A percentile compares a stretch with the other conserved stretches of the same genome.
phyloP scores from a whole-genome alignment of 30 jellyfish, hydroid and myxozoan genomes.

The Turritopsis rubra region DNA sequence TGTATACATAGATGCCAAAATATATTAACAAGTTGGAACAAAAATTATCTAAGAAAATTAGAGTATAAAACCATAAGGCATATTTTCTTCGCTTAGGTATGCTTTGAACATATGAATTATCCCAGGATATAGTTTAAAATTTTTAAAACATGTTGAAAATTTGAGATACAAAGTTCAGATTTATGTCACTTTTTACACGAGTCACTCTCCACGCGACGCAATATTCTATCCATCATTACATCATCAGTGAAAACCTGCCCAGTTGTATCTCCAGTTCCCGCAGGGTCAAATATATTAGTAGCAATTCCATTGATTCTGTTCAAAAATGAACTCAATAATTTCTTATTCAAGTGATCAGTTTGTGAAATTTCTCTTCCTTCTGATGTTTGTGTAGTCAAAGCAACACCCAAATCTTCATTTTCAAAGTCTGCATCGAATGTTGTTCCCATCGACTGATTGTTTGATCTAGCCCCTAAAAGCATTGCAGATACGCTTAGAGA shows the following conservation, averaged over 20 bases:
- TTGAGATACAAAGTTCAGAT: neutral
- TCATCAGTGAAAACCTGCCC: slow-evolving; percentile 86
- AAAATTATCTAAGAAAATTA: neutral
- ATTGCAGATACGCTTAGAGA: slow-evolving; percentile 17
- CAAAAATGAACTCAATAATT: slow-evolving; percentile 58
- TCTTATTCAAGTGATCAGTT: slow-evolving; percentile 63
- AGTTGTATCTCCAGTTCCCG: slow-evolving; percentile 38
- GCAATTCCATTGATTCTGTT: slow-evolving; percentile 55
- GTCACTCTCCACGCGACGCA: slow-evolving; percentile 46
- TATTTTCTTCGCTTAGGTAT: too few relatives aligned
- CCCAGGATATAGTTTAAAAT: too few relatives aligned
- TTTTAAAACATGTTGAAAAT: neutral
- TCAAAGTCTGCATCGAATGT: neutral
- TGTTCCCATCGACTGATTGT: neutral
- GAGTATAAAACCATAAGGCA: neutral
- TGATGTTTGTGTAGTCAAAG: neutral
- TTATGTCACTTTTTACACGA: neutral
- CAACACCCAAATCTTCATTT: neutral
- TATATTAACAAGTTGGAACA: neutral
- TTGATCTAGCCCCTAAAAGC: slow-evolving; percentile 2
- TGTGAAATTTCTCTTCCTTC: slow-evolving; percentile 49
- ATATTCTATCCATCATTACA: slow-evolving; percentile 79
- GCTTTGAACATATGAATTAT: too few relatives aligned
- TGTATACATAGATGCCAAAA: too few relatives aligned
- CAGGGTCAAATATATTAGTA: slow-evolving; percentile 33